Percentiles rank a stretch among this genome's conserved stretches.
phyloP scores from a whole-genome alignment of 2,113 vertebrate genomes.

The Pseudorhombus dupliciocellatus region DNA sequence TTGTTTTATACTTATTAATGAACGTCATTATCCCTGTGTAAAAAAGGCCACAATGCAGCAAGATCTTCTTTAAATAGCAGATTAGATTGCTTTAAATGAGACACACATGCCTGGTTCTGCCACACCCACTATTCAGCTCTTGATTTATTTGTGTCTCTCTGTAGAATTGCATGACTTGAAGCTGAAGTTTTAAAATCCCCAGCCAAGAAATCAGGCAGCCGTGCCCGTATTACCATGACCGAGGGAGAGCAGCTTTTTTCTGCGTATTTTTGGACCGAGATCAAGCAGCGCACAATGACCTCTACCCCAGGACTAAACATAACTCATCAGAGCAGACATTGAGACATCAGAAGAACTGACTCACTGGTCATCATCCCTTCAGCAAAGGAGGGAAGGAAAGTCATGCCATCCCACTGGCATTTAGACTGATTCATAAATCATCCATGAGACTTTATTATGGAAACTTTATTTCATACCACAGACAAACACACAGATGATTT shows the following conservation, averaged over 20 bases:
- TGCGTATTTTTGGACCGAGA: conserved; percentile 40
- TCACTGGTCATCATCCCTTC: conserved; percentile 40
- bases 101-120: conserved; percentile 46
- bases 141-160: conserved; percentile 49
- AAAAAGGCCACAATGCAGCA: conserved; percentile 6
- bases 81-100: conserved; percentile 40
- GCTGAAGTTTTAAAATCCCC: conserved; percentile 19
- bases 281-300: conserved; percentile 47
- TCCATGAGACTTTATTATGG: conserved; percentile 33
- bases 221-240: conserved; percentile 42
- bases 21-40: conserved; percentile 20
- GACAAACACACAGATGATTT: conserved; percentile 34
- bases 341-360: conserved; percentile 53
- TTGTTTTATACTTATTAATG: conserved; percentile 11
- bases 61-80: conserved; percentile 29
- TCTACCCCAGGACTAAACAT: conserved; percentile 45
- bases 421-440: background rate
- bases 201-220: conserved; percentile 58
- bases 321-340: conserved; percentile 42
- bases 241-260: conserved; percentile 10
- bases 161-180: conserved; percentile 35
- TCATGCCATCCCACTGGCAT: background rate
- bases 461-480: conserved; percentile 56
- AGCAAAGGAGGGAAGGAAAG: conserved; percentile 9
- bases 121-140: conserved; percentile 56